Percentiles rank a stretch among this genome's conserved stretches.
Evolutionary conservation across 1,140 invertebrate species (phyloP).

Genomic region (Drosophila virilis): DNA sequence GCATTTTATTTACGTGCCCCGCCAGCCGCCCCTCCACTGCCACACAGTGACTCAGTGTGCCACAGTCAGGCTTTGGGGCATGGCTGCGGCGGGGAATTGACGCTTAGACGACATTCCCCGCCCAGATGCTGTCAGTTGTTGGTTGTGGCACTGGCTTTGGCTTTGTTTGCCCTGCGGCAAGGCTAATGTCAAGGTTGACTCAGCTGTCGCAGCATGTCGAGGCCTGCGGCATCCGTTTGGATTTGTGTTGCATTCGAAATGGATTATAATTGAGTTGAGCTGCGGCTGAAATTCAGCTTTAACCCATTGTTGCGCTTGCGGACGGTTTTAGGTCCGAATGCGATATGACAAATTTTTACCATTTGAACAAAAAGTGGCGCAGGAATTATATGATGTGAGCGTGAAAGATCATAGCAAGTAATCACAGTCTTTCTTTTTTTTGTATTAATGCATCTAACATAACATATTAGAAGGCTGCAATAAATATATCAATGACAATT

Average conservation of each 20-base stretch:
- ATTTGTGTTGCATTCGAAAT: constrained; percentile 58
- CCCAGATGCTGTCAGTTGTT: constrained; percentile 23
- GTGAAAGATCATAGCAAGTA: too few relatives aligned
- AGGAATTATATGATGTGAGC: too few relatives aligned
- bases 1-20: constrained; percentile 53
- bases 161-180: constrained; percentile 56
- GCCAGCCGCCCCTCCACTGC: background rate
- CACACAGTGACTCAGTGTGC: constrained; percentile 36
- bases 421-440: too few relatives aligned
- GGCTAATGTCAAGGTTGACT: constrained; percentile 66
- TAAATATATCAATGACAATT: too few relatives aligned
- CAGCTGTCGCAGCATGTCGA: constrained; percentile 43
- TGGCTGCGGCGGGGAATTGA: background rate
- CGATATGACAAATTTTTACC: too few relatives aligned
- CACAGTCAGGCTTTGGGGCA: constrained; percentile 15
- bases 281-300: constrained; percentile 26
- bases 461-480: too few relatives aligned
- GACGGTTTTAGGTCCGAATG: constrained; percentile 1
- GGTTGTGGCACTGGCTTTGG: background rate
- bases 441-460: too few relatives aligned
- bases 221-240: constrained; percentile 37
- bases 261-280: constrained; percentile 60
- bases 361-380: too few relatives aligned
- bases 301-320: constrained; percentile 5
- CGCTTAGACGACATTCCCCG: constrained; percentile 28